These are phyloP conservation scores for Vombatus ursinus DNA, from an alignment of 2,113 vertebrate genomes.

Conservation along the genomic window DNA sequence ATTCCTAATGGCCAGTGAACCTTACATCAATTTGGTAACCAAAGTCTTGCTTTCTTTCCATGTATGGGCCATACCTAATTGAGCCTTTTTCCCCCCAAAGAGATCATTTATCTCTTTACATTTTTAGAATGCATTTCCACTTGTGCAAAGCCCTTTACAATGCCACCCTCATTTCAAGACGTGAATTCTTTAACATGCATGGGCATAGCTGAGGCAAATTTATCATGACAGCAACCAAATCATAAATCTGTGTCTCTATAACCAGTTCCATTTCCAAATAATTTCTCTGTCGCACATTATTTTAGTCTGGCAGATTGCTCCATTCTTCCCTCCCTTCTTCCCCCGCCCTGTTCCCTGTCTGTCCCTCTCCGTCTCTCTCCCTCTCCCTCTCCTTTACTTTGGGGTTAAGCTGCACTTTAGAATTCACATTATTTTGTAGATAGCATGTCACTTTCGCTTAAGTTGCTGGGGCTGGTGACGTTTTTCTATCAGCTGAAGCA, in stretches of 20 bases:
- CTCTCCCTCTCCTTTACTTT: conserved; percentile 65
- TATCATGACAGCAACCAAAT: conserved; percentile 83
- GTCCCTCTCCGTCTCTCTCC: conserved; percentile 57
- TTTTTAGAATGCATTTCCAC: conserved; percentile 71
- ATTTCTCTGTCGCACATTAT: conserved; percentile 82
- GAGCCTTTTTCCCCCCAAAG: conserved; percentile 12
- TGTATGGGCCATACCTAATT: background rate
- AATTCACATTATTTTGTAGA: conserved; percentile 83
- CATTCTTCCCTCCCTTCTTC: conserved; percentile 68
- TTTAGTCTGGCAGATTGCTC: conserved; percentile 80
- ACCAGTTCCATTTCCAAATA: conserved; percentile 83
- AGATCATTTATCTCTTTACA: conserved; percentile 41
- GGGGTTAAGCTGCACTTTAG: conserved; percentile 79
- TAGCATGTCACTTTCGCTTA: conserved; percentile 84
- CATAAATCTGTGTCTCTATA: conserved; percentile 82
- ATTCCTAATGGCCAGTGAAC: conserved; percentile 2
- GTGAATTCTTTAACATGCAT: conserved; percentile 72
- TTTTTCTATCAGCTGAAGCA: conserved; percentile 80
- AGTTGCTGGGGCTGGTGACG: conserved; percentile 74
- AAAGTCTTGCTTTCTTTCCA: conserved; percentile 5
- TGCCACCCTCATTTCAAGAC: conserved; percentile 61
- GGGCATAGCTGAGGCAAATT: conserved; percentile 79
- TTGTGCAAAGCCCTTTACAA: conserved; percentile 58
- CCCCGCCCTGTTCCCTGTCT: conserved; percentile 28
- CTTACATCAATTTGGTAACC: conserved; percentile 26